Conservation (phyloP, 2,888 invertebrate species). For the Leptothorax acervorum region DNA sequence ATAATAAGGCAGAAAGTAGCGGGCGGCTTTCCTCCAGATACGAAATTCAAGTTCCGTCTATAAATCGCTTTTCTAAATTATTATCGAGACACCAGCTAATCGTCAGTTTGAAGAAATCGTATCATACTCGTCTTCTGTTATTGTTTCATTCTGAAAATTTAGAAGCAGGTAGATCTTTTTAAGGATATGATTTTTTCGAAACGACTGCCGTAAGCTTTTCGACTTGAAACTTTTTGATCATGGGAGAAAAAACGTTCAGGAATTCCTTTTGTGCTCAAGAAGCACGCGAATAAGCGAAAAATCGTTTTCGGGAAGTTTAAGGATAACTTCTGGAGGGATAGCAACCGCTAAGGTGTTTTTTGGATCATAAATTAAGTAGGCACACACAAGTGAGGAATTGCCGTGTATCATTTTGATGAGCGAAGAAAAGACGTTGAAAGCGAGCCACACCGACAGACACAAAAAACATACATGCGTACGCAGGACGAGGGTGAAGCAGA, state of each 20-base stretch:
- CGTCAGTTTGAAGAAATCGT: background rate
- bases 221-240: background rate
- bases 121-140: background rate
- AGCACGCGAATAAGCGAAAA: conserved; percentile 15
- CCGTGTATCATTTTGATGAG: conserved; percentile 76
- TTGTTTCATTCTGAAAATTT: background rate
- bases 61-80: conserved; percentile 31
- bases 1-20: conserved; percentile 78
- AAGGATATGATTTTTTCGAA: background rate
- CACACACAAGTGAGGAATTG: conserved; percentile 83
- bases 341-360: conserved; percentile 80
- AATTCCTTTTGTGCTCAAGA: conserved; percentile 35
- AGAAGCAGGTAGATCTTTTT: background rate
- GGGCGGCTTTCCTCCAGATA: conserved; percentile 82
- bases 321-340: conserved; percentile 79
- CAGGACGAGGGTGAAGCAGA: conserved; percentile 31
- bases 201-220: background rate
- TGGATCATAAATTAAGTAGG: conserved; percentile 80
- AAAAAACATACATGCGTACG: conserved; percentile 21
- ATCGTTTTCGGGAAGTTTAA: background rate
- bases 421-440: conserved; percentile 58
- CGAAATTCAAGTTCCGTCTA: conserved; percentile 73
- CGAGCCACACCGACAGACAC: conserved; percentile 26
- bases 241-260: background rate
- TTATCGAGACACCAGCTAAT: background rate